These are phyloP conservation scores for Pogonocherus hispidulus DNA, from an alignment of 2,888 invertebrate genomes.

Conservation along the genomic window DNA sequence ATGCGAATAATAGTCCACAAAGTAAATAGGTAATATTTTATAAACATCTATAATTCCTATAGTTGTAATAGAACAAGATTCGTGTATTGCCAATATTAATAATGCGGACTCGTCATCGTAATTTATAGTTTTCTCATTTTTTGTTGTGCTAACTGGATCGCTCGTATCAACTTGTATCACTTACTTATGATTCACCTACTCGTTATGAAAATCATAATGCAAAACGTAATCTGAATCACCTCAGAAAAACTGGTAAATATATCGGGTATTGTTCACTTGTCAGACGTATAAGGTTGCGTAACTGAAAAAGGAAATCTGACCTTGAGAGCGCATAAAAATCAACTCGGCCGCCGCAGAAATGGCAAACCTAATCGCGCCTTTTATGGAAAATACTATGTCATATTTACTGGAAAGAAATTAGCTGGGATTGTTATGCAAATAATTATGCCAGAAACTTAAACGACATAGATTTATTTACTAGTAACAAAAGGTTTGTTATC, in stretches of 20 bases:
- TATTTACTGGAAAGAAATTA: constrained; percentile 19
- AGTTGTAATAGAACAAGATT: too few species aligned
- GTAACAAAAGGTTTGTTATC: too few species aligned
- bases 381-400: constrained; percentile 20
- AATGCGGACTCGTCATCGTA: too few species aligned
- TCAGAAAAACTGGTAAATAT: constrained; percentile 18
- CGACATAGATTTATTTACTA: too few species aligned
- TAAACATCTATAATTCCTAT: too few species aligned
- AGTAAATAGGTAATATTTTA: too few species aligned
- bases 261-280: constrained; percentile 28
- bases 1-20: too few species aligned
- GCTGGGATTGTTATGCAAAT: constrained; percentile 20
- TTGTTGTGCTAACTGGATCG: background rate
- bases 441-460: too few species aligned
- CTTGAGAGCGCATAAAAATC: constrained; percentile 30
- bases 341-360: constrained; percentile 27
- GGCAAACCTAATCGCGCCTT: constrained; percentile 36
- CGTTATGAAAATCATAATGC: background rate
- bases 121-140: background rate
- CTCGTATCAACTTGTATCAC: background rate
- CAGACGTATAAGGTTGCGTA: constrained; percentile 30
- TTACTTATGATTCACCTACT: background rate
- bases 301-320: constrained; percentile 32
- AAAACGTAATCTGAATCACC: constrained; percentile 21
- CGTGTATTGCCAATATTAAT: too few species aligned